Conservation (phyloP, 2,888 invertebrate species). For the Flexamia atlantica region DNA sequence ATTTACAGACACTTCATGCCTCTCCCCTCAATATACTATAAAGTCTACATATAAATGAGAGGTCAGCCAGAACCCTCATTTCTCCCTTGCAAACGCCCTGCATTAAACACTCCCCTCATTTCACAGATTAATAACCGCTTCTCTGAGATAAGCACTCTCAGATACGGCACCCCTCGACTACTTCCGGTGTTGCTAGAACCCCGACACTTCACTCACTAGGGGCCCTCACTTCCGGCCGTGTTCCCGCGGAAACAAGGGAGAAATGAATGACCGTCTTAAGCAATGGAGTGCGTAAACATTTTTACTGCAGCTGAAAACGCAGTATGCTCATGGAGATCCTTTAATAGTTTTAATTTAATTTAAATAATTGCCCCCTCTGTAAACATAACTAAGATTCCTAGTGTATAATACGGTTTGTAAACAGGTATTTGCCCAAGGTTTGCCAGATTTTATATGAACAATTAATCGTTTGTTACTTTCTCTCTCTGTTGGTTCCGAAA, state of each 20-base stretch:
- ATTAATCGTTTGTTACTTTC: no score
- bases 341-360: no score
- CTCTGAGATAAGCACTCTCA: conserved; percentile 45
- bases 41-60: background rate
- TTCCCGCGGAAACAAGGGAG: background rate
- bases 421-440: no score
- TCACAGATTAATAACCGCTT: conserved; percentile 55
- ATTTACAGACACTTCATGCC: background rate
- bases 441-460: no score
- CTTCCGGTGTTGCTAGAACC: conserved; percentile 32
- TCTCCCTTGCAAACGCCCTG: conserved; percentile 11
- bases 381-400: no score
- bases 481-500: no score
- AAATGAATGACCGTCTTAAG: background rate
- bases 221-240: conserved; percentile 17
- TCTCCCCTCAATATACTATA: background rate
- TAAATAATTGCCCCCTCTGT: no score
- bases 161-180: conserved; percentile 33
- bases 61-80: background rate
- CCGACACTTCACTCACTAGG: background rate
- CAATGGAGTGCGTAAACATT: background rate
- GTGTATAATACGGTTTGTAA: no score
- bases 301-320: no score
- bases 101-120: conserved; percentile 52
- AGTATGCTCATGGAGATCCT: no score